phyloP scores from a whole-genome alignment of 2,888 invertebrate genomes.

The Eugnorisma glareosa region DNA sequence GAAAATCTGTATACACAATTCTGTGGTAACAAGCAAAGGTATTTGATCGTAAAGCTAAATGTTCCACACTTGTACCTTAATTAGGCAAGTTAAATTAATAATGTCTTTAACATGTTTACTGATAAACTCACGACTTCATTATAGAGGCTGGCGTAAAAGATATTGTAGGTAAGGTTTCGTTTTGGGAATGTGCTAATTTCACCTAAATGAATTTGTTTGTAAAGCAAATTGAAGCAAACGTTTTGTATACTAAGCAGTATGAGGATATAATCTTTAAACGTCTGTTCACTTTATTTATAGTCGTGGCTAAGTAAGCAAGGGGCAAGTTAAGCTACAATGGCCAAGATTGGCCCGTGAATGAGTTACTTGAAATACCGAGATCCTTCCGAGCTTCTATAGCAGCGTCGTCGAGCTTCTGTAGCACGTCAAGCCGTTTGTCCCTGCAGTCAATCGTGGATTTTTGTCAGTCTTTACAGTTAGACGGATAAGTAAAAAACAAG shows the following conservation, averaged over 20 bases:
- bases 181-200: conserved; percentile 24
- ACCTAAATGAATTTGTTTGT: conserved; percentile 18
- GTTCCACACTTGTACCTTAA: conserved; percentile 35
- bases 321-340: not conserved
- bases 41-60: conserved; percentile 25
- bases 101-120: conserved; percentile 40
- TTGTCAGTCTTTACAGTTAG: not conserved
- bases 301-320: not conserved
- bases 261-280: no score
- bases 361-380: not conserved
- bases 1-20: conserved; percentile 1
- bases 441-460: not conserved
- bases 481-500: not conserved
- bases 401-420: no score
- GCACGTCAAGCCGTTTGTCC: not conserved
- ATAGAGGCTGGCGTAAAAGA: conserved; percentile 27
- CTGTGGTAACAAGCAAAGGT: conserved; percentile 14
- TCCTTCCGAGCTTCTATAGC: not conserved
- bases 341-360: no score
- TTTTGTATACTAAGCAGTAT: not conserved
- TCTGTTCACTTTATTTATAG: not conserved
- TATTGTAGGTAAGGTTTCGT: conserved; percentile 24
- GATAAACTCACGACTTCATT: conserved; percentile 52
- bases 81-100: conserved; percentile 44
- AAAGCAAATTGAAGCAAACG: not conserved